Base-by-base conservation (phyloP, 2,113 vertebrate genomes). In the Macquaria ambigua region DNA sequence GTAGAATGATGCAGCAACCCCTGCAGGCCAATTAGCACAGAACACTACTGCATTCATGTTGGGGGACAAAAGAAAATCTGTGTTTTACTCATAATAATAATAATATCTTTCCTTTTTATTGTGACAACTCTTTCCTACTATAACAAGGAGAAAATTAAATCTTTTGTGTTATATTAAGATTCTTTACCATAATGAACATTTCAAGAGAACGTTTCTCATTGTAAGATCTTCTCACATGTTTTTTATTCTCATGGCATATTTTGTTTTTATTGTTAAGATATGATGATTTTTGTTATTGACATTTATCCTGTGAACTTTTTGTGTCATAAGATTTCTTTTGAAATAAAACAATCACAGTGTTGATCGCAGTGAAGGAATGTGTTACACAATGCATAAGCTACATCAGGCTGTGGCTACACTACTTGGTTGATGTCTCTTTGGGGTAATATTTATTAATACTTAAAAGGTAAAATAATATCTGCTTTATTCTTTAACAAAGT, bases 21-120 rank as follows among this genome's bases (percentile, higher is more conserved):
- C 79, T 78, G 64, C 81, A 82, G 90, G 69, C 81, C 75, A 86
- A 86, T 84, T 74, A 86, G 62, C 3, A 50, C 37, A 25, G 12
- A 79, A 64, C 46, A 71, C 31, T 23, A 39, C 39, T n/a, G 37
- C 10, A 52, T 62, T 77, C 37, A 63, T 61, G 87, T 63, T 62
- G 23, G 25, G 20, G 39, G 48, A 81, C 70, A 63, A 81, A 58
- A 74, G 28, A 67, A 87, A 76, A 86, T 74, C 66, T 6, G 48
- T 73, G 64, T 67, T 79, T 85, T 79, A 14, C 67, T 79, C 46
- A 39, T 64, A 31, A 71, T 77, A 64, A 71, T 77, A 64, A 71
- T 23, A 75, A 39, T 28, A 80, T 50, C 12, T 37, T 85, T 74
- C n/a, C 20, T 76, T 74, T 59, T 77, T 78, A 71, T 41, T 67